Percentiles rank a stretch among this genome's conserved stretches.
These are phyloP conservation scores for Donacobius atricapilla DNA, from an alignment of 2,113 vertebrate species.

Conservation along the genomic window DNA sequence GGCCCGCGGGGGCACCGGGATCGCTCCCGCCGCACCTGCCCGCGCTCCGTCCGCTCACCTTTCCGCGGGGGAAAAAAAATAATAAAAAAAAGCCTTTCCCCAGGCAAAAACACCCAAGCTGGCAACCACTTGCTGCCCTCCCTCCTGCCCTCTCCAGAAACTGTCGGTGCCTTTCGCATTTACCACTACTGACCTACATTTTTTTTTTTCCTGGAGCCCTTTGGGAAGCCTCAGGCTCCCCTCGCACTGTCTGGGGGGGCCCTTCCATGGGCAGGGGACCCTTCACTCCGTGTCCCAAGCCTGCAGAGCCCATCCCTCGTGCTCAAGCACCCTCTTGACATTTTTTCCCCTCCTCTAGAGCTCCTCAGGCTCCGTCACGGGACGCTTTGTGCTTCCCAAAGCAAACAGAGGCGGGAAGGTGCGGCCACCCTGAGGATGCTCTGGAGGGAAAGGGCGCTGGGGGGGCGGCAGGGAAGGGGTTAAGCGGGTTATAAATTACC, in stretches of 20 bases:
- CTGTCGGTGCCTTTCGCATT: background rate
- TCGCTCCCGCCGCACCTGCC: background rate
- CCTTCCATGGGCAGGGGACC: background rate
- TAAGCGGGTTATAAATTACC: constrained; percentile 59
- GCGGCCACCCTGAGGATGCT: background rate
- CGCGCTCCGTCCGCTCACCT: background rate
- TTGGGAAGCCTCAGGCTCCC: background rate
- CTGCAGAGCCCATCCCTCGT: background rate
- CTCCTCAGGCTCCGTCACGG: rapidly evolving
- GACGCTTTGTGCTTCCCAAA: background rate
- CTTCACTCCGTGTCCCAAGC: rapidly evolving
- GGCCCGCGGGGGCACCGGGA: too few relatives aligned
- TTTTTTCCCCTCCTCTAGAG: background rate
- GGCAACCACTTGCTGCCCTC: background rate
- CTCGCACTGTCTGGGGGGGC: rapidly evolving
- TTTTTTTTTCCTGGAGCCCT: background rate
- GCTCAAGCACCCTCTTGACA: background rate
- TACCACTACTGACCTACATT: constrained; percentile 1
- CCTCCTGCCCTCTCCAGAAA: background rate
- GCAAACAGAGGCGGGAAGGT: constrained; percentile 24
- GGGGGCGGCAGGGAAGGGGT: constrained; percentile 23
- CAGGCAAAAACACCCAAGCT: background rate
- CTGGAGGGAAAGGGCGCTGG: background rate
- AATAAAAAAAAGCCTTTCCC: background rate
- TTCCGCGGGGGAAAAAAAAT: rapidly evolving